These are phyloP conservation scores for Cynodonichthys magdalenae DNA, from an alignment of 2,797 vertebrate genomes.

Conservation along the genomic window DNA sequence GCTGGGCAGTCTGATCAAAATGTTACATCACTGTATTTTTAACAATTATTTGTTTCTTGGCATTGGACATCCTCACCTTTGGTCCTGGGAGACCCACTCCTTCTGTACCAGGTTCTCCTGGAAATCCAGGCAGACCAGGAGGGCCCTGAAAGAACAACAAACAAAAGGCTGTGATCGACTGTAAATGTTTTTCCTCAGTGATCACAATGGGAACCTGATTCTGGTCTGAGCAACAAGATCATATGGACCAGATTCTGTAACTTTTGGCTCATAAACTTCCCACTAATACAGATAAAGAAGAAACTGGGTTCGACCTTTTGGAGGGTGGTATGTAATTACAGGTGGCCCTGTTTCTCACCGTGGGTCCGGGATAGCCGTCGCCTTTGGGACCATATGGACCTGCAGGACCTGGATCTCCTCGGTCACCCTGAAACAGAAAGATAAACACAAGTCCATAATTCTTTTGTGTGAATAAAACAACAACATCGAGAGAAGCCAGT, in stretches of 20 bases:
- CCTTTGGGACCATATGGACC: conserved; percentile 89
- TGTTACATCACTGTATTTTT: too few relatives aligned
- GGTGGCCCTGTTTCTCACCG: conserved; percentile 73
- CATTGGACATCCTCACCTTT: conserved; percentile 77
- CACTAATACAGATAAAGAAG: conserved; percentile 25
- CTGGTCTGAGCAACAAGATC: conserved; percentile 7
- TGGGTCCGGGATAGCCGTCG: conserved; percentile 86
- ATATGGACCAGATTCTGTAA: conserved; percentile 8
- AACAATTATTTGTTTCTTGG: too few relatives aligned
- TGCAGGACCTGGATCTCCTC: conserved; percentile 80
- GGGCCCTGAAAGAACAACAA: conserved; percentile 76
- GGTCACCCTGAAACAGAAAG: conserved; percentile 81
- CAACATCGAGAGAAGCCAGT: conserved; percentile 17
- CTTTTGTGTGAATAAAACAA: conserved; percentile 20
- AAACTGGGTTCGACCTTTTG: not conserved
- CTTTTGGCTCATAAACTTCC: conserved; percentile 29
- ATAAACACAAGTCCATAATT: conserved; percentile 6
- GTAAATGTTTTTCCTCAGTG: too few relatives aligned
- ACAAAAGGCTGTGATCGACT: too few relatives aligned
- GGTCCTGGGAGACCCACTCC: conserved; percentile 87
- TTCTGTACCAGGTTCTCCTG: conserved; percentile 84
- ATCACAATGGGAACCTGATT: not conserved
- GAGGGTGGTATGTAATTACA: conserved; percentile 3
- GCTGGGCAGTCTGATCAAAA: too few relatives aligned
- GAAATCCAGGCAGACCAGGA: conserved; percentile 84